phyloP scores from a whole-genome alignment of 2,113 vertebrate genomes.

The Gymnobelideus leadbeateri region DNA sequence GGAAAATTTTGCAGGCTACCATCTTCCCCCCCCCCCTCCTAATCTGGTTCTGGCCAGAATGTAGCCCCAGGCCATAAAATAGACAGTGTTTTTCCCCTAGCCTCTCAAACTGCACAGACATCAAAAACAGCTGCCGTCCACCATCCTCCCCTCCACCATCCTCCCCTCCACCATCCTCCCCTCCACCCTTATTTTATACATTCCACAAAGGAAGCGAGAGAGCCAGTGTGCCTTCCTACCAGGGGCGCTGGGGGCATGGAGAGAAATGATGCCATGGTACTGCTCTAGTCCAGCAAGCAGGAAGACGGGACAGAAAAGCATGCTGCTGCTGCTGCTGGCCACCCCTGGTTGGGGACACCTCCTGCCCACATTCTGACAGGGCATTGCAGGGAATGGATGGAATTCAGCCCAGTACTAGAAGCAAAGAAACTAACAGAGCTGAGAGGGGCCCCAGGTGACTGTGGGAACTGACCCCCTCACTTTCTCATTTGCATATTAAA shows the following conservation, averaged over 20 bases:
- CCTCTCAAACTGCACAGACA: neutral
- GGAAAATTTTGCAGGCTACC: neutral
- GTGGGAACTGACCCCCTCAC: constrained; percentile 9
- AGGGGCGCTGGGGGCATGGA: neutral
- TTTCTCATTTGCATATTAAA: constrained; percentile 55
- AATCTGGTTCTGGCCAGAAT: neutral
- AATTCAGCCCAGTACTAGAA: neutral
- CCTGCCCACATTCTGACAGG: neutral
- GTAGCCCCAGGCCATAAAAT: neutral
- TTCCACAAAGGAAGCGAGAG: neutral
- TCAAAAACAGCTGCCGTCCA: neutral
- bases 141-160: neutral
- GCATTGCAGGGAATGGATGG: neutral
- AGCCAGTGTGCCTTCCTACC: neutral
- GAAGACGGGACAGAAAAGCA: neutral
- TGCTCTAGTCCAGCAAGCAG: neutral
- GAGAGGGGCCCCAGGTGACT: neutral
- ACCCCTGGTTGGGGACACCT: no score
- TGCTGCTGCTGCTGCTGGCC: neutral
- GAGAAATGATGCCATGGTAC: neutral
- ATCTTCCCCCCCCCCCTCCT: neutral
- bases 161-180: neutral
- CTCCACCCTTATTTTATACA: neutral
- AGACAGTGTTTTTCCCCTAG: neutral
- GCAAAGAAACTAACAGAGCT: neutral